Percentiles rank a stretch among this genome's conserved stretches.
phyloP scores from a whole-genome alignment of 2,113 vertebrate genomes.

The Spilogale gracilis region DNA sequence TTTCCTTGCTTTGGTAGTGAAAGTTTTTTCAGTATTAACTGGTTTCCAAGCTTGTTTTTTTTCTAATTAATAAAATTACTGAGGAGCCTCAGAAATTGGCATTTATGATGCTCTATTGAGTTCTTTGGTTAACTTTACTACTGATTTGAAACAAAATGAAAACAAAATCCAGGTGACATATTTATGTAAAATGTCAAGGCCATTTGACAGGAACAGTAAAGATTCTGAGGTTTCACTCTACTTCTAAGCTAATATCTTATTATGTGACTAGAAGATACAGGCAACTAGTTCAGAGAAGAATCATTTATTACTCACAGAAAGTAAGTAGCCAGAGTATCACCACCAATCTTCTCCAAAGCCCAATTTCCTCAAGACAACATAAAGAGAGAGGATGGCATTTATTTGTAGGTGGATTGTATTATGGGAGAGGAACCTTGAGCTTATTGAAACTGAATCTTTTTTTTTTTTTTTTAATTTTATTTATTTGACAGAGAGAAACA shows the following conservation, averaged over 20 bases:
- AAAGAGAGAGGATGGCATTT: neutral
- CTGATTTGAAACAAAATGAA: neutral
- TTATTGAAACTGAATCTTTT: neutral
- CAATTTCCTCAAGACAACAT: neutral
- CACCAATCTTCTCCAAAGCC: neutral
- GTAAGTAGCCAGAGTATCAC: neutral
- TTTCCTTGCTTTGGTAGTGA: too few species aligned
- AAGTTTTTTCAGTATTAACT: too few species aligned
- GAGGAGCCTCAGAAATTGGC: too few species aligned
- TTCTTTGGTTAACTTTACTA: neutral
- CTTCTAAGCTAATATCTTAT: neutral
- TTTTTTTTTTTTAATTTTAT: neutral
- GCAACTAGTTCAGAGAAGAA: too few species aligned
- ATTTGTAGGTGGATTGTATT: neutral
- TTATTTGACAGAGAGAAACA: too few species aligned
- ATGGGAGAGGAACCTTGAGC: neutral
- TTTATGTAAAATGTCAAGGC: neutral
- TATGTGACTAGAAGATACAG: too few species aligned
- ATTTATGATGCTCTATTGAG: neutral
- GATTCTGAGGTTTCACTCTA: neutral
- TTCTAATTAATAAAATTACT: too few species aligned
- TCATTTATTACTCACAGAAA: neutral
- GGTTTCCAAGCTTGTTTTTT: too few species aligned
- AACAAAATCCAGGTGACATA: neutral
- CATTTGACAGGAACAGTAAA: neutral